Conservation (phyloP, 2,113 vertebrate genomes). For the Cranoglanis bouderius region DNA sequence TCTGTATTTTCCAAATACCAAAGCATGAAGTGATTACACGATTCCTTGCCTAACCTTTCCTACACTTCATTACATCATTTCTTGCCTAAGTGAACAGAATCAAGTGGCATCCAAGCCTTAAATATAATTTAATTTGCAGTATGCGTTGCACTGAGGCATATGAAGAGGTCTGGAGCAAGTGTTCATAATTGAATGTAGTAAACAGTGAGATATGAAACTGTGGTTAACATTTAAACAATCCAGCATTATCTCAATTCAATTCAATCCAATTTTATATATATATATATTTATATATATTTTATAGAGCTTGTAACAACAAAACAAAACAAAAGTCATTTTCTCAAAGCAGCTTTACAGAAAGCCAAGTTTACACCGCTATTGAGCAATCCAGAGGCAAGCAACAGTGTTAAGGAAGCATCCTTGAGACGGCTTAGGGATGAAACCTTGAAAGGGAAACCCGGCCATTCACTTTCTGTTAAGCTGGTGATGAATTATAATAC, state of each 20-base stretch:
- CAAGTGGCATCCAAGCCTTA: neutral
- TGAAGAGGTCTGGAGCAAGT: neutral
- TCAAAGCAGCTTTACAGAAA: neutral
- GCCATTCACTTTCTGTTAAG: neutral
- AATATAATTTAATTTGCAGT: slow-evolving; percentile 20
- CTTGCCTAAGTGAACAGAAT: neutral
- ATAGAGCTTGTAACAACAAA: neutral
- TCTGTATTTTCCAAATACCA: neutral
- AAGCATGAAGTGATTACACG: neutral
- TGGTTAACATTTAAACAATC: neutral
- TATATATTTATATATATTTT: neutral
- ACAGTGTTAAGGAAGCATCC: neutral
- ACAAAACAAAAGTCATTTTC: neutral
- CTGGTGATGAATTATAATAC: neutral
- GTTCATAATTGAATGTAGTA: neutral
- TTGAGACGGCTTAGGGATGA: neutral
- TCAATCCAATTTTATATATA: neutral
- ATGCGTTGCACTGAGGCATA: neutral
- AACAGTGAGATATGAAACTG: neutral
- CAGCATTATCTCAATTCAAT: neutral
- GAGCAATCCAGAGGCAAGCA: neutral
- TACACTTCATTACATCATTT: neutral
- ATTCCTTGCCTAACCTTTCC: neutral
- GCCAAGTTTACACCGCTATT: neutral
- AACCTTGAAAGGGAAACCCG: neutral